Evolutionary conservation across 2,113 vertebrate species (phyloP), one percentile per base, ranked within the genome.

Genomic region (Sturnus vulgaris): DNA sequence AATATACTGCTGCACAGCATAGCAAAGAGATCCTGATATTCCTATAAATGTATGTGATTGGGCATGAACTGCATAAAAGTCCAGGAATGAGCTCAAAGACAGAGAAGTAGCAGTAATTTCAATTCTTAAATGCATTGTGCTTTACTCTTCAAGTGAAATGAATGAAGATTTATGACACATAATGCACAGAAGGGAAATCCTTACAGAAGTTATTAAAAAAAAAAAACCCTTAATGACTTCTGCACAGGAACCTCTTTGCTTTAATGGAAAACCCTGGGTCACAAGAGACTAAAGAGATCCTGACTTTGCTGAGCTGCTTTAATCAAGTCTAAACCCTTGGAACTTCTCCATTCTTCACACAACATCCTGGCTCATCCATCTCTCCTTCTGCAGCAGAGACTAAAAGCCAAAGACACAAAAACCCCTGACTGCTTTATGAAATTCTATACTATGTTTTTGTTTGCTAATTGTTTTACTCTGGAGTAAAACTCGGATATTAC

Each of bases 1-100:
- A 61, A 76, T 52, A 19, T 2, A 63, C 1, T 66, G 30, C 66
- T 72, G 46, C 20, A 21, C 9, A 69, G 30, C 50, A 20, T 2
- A 85, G 31, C 31, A 85, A 70, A 46, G 9, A 7, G 24, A 70
- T 50, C 46, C 21, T 1, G 2, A 31, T 47, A 61, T 15, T 65
- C 50, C 50, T 10, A 1, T 22, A 24, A 5, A 24, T 1, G 0
- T 11, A 55, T 39, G 12, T 12, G 50, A 55, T 11, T 44, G 21
- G 20, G 27, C 39, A 56, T 33, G 40, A 86, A 44, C 19, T 55
- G 88, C 39, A 50, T 3, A 35, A 2, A 75, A 80, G 21, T 30
- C 19, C 46, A 52, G 28, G 46, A 61, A 60, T 21, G 16, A 78
- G 35, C 46, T 81, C 9, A 47, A 83, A 64, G 68, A 49, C 33